Evolutionary conservation across 2,113 vertebrate species (phyloP).

Genomic region (Phylloscopus trochiloides): DNA sequence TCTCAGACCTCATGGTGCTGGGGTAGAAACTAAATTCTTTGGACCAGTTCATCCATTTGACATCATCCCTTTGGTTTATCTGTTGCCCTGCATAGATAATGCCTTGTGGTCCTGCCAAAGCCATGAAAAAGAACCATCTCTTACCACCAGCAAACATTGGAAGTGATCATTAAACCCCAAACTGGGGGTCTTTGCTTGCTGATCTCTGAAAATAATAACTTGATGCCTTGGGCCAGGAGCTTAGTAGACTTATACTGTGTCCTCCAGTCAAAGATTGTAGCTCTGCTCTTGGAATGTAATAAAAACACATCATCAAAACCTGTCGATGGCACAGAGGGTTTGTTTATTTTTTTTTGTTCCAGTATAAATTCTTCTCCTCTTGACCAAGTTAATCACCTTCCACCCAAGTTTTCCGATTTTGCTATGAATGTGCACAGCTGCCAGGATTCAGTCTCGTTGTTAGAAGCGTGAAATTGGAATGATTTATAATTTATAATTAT

Average conservation of each 20-base stretch:
- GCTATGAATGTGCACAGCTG: slow-evolving; percentile 2
- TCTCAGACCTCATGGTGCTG: slow-evolving; percentile 51
- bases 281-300: slow-evolving; percentile 65
- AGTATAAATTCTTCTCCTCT: neutral
- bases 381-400: slow-evolving; percentile 7
- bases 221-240: slow-evolving; percentile 62
- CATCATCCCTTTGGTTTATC: slow-evolving; percentile 5
- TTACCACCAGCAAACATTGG: slow-evolving; percentile 46
- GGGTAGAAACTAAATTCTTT: slow-evolving; percentile 40
- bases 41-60: slow-evolving; percentile 45
- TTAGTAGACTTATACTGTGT: slow-evolving; percentile 61
- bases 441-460: slow-evolving; percentile 2
- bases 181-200: slow-evolving; percentile 33
- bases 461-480: neutral
- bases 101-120: slow-evolving; percentile 38
- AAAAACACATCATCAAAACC: slow-evolving; percentile 64
- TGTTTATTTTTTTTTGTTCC: neutral
- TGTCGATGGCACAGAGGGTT: slow-evolving; percentile 53
- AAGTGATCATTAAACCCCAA: neutral
- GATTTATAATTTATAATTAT: neutral
- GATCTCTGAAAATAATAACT: slow-evolving; percentile 17
- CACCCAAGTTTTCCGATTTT: neutral
- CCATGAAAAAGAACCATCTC: slow-evolving; percentile 1
- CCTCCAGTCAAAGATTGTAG: slow-evolving; percentile 63
- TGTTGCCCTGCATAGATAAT: neutral